Evolutionary conservation across 1,140 invertebrate species (phyloP).

Genomic region (Pygmarrhopalites habei): DNA sequence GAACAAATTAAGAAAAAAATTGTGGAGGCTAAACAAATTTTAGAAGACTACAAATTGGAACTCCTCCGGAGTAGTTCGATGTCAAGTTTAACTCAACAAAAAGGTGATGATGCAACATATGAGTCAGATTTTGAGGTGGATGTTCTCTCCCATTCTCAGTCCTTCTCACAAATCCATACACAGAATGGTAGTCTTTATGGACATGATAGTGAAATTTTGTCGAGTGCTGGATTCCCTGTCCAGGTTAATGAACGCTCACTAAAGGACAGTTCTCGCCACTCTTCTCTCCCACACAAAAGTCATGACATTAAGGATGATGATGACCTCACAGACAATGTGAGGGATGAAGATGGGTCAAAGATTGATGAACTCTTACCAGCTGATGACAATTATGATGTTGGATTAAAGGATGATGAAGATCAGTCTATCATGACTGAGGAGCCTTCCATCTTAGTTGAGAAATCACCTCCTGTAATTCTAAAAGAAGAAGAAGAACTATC

Average conservation of each 20-base stretch:
- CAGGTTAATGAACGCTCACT: no score
- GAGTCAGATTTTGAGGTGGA: slow-evolving; percentile 11
- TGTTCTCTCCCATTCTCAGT: not conserved
- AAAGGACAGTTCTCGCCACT: no score
- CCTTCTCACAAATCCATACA: not conserved
- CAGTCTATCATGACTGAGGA: no score
- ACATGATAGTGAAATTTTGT: slow-evolving; percentile 6
- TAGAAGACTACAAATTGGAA: slow-evolving; percentile 9
- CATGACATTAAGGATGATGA: slow-evolving; percentile 1
- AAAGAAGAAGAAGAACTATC: no score
- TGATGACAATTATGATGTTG: not conserved
- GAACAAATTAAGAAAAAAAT: slow-evolving; percentile 16
- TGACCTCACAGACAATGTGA: slow-evolving; percentile 5
- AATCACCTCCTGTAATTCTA: no score
- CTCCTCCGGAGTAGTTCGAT: not conserved
- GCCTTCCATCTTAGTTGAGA: no score
- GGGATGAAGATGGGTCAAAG: not conserved
- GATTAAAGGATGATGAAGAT: no score
- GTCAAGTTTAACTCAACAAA: not conserved
- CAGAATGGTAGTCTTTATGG: not conserved
- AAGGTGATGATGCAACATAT: not conserved
- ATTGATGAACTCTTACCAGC: not conserved
- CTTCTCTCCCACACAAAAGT: no score
- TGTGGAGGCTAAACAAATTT: slow-evolving; percentile 9
- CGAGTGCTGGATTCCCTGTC: not conserved